Percentiles rank a stretch among this genome's conserved stretches.
Evolutionary conservation across 1,140 invertebrate genomes (phyloP).

Genomic region (Drosophila gunungcola): DNA sequence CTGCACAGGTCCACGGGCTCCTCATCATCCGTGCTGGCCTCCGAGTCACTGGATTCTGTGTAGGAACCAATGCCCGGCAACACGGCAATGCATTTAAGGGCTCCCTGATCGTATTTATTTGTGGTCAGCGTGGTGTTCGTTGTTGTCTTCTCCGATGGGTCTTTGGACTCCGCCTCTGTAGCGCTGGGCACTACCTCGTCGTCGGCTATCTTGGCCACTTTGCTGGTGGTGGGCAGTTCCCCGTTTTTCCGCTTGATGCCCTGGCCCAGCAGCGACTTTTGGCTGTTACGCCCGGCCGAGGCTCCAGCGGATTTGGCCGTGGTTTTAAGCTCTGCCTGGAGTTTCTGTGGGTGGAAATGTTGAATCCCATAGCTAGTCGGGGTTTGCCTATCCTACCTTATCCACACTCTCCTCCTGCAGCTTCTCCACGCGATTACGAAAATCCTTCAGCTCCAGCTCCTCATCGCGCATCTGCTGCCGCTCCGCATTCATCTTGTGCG

Average conservation of each 20-base stretch:
- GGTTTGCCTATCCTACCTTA: conserved; percentile 80
- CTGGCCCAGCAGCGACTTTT: conserved; percentile 70
- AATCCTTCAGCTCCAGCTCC: conserved; percentile 92
- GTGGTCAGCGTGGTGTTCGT: conserved; percentile 24
- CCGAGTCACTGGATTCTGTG: conserved; percentile 89
- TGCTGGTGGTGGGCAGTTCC: conserved; percentile 75
- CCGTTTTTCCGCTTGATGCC: conserved; percentile 88
- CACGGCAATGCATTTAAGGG: conserved; percentile 89
- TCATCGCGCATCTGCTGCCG: conserved; percentile 92
- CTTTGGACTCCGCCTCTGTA: not conserved
- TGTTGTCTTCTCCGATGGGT: conserved; percentile 2
- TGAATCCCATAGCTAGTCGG: not conserved
- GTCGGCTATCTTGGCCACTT: conserved; percentile 40
- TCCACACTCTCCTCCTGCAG: conserved; percentile 91
- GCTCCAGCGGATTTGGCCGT: conserved; percentile 57
- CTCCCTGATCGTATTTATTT: conserved; percentile 70
- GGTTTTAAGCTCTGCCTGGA: conserved; percentile 69
- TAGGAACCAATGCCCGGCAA: conserved; percentile 92
- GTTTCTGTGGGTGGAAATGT: conserved; percentile 48
- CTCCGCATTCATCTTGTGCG: conserved; percentile 93
- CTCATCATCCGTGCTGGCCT: conserved; percentile 88
- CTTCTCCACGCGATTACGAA: conserved; percentile 91
- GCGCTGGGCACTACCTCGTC: not conserved
- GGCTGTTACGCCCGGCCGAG: conserved; percentile 49
- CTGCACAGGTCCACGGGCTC: conserved; percentile 68